Base-by-base conservation (phyloP, 2,113 vertebrate genomes). In the Lates calcarifer region DNA sequence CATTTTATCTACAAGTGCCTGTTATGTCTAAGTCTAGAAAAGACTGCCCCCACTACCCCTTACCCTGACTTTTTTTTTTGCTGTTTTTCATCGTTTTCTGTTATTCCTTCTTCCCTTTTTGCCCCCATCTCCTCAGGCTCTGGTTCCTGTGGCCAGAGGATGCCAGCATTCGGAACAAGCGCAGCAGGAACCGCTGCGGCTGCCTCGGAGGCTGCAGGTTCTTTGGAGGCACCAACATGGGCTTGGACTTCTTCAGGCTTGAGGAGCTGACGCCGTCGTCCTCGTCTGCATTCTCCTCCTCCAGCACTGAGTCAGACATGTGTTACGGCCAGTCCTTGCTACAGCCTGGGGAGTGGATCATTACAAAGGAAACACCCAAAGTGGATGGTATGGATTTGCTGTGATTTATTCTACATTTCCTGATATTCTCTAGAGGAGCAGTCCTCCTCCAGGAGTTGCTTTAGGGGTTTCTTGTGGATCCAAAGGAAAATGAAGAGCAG, bases 111-210 rank as follows among this genome's bases (percentile, higher is more conserved):
- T 22, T 39, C 22, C 3, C n/a, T 39, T 39, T 39, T 12, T 22
- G 0, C 35, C 15, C 8, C 37, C 3, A 20, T 56, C 39, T 56
- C 31, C 6, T 65, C 76, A 99, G 98, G 67, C 92, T 99, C 56
- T 99, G 98, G 97, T 99, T 99, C 93, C 92, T 99, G 79, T 99
- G 98, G 98, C 97, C 97, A 11, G 97, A 99, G 17, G 97, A 98
- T 24, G 92, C 93, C 6, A 79, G 77, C 37, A 77, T 95, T 82
- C 95, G 95, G 73, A 97, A 94, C 85, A 98, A 97, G 89, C 96
- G 96, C 65, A 96, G 95, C 88, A 96, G 94, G 89, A 97, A 97
- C 92, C 97, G 96, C 56, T 99, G 98, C 77, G 98, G 98, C 69
- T 99, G 98, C 86, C 96, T 99, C 0, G 98, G 98, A 43, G 98